Evolutionary conservation across 2,113 vertebrate species (phyloP).

Genomic region (Pygoscelis antarcticus): DNA sequence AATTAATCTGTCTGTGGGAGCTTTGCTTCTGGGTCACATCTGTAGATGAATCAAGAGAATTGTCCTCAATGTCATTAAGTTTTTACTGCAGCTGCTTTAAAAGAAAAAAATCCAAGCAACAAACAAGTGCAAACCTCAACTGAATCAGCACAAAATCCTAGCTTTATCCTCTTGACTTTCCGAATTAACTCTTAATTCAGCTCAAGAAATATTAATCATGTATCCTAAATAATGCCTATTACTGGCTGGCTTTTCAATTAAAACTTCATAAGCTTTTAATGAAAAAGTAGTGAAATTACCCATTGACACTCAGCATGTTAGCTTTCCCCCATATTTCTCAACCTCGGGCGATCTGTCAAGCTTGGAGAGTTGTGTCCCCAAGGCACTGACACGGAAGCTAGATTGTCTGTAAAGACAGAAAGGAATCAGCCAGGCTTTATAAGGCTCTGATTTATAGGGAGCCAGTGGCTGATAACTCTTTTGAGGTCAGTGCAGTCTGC

Average conservation of each 20-base stretch:
- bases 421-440: not conserved
- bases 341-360: rapidly evolving
- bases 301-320: not conserved
- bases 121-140: not conserved
- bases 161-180: not conserved
- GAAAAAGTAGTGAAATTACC: not conserved
- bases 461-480: not conserved
- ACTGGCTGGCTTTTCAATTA: not conserved
- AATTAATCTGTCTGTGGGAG: slow-evolving; percentile 35
- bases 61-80: slow-evolving; percentile 1
- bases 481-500: not conserved
- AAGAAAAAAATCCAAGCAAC: not conserved
- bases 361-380: not conserved
- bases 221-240: slow-evolving; percentile 5
- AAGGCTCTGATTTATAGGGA: not conserved
- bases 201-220: not conserved
- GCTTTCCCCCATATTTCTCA: not conserved
- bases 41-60: not conserved
- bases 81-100: not conserved
- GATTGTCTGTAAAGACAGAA: not conserved
- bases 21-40: slow-evolving; percentile 52
- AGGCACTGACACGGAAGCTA: not conserved
- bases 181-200: slow-evolving; percentile 19
- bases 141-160: not conserved
- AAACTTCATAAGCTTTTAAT: not conserved